These are phyloP conservation scores for Arctopsyche grandis DNA, from an alignment of 1,140 invertebrate genomes.

Conservation along the genomic window DNA sequence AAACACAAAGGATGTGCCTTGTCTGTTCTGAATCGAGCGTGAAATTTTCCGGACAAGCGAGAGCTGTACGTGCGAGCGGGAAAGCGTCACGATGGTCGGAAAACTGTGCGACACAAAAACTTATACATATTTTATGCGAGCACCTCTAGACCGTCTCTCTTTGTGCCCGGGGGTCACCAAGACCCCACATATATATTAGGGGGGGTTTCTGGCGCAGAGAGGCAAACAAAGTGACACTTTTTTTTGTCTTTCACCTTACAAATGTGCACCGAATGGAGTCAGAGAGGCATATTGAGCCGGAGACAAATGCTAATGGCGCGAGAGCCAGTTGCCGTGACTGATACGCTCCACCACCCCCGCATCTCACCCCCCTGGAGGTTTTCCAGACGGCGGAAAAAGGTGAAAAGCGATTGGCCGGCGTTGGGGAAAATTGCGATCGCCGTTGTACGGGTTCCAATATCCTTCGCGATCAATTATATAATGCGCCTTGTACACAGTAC, in stretches of 20 bases:
- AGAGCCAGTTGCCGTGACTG: constrained; percentile 1
- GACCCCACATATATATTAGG: constrained; percentile 14
- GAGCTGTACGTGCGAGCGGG: neutral
- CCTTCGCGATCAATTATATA: too few species aligned
- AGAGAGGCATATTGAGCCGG: neutral
- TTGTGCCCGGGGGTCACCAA: neutral
- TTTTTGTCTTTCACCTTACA: neutral
- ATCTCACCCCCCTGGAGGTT: neutral
- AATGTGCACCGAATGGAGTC: constrained; percentile 22
- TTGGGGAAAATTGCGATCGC: neutral
- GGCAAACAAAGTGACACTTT: neutral
- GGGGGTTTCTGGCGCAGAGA: neutral
- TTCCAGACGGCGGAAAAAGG: neutral
- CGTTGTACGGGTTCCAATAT: neutral
- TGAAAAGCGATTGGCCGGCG: neutral
- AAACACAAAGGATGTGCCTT: neutral
- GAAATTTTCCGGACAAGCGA: constrained; percentile 18
- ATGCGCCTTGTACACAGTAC: too few species aligned
- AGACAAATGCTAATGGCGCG: constrained; percentile 24
- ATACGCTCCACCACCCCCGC: neutral
- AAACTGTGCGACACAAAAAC: constrained; percentile 10
- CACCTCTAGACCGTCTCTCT: constrained; percentile 10
- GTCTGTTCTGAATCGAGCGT: constrained; percentile 20
- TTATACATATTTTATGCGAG: constrained; percentile 35
- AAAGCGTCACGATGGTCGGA: neutral